Percentiles rank a stretch among this genome's conserved stretches.
phyloP scores from a whole-genome alignment of 2,888 invertebrate genomes.

The Sarcophaga variegata region DNA sequence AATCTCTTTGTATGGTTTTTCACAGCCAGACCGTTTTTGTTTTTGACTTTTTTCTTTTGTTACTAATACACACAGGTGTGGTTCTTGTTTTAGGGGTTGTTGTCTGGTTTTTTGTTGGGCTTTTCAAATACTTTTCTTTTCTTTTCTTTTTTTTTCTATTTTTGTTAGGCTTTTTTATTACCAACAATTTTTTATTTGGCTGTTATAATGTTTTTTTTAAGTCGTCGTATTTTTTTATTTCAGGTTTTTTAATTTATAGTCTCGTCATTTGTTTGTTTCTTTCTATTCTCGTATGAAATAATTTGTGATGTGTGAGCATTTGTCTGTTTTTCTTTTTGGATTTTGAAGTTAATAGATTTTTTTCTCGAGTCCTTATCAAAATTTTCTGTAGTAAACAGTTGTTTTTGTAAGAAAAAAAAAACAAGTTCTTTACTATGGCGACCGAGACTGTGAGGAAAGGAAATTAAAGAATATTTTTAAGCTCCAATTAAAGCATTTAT shows the following conservation, averaged over 20 bases:
- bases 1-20: background rate
- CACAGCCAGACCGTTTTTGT: background rate
- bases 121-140: slow-evolving; percentile 6
- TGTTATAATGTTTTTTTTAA: slow-evolving; percentile 28
- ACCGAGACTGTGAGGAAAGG: no score
- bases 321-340: background rate
- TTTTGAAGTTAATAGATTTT: slow-evolving; percentile 26
- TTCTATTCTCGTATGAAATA: background rate
- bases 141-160: no score
- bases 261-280: slow-evolving; percentile 12
- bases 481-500: no score
- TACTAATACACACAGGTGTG: slow-evolving; percentile 23
- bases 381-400: background rate
- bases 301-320: background rate
- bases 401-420: background rate
- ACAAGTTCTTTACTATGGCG: no score
- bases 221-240: background rate
- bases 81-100: slow-evolving; percentile 33
- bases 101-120: slow-evolving; percentile 11
- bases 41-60: background rate
- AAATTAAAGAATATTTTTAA: no score
- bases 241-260: slow-evolving; percentile 21
- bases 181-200: slow-evolving; percentile 36
- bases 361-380: background rate
- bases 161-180: slow-evolving; percentile 14